Base-by-base conservation (phyloP, 2,113 vertebrate genomes). In the Alectura lathami region DNA sequence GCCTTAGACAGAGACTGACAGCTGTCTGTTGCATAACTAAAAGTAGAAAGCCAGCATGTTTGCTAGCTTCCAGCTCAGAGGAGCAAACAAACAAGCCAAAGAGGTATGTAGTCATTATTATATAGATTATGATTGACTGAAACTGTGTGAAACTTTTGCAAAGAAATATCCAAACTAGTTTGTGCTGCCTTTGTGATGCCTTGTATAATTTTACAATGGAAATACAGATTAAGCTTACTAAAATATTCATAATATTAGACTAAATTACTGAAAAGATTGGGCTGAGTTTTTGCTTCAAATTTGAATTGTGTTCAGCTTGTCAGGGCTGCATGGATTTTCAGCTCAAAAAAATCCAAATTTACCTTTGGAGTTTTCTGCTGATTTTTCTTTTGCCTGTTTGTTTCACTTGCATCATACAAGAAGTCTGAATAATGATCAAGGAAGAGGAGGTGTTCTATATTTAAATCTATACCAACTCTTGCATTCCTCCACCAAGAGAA, bases 1-100 rank as follows among this genome's bases (percentile, higher is more conserved):
- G 76, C 54, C 5, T 84, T 80, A 93, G 70, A 73, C 73, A 93
- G 66, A 89, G 88, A 94, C 4, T 95, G 95, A 89, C 93, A 92
- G 83, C 83, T 88, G 86, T 67, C 83, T 79, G 60, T 45, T 87
- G 42, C 59, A 50, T 59, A 92, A 59, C 48, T 64, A 50, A 94
- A 67, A 81, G 79, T 57, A 84, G 79, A 78, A 91, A 91, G 42
- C 18, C 59, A 82, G 43, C 60, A 36, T 48, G 77, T 87, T 76
- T 95, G 57, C 30, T 17, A 54, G 50, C 29, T 81, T 78, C 84
- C 67, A 96, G 56, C 64, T 27, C 51, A 86, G 63, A 91, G 40
- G 27, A 86, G 40, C 38, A 91, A 92, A 72, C 51, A 95, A 86
- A 63, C 56, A 90, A 93, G 26, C 51, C 57, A 82, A 83, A 85